These are phyloP conservation scores for Aselliscus stoliczkanus DNA, from an alignment of 2,797 vertebrate genomes.

Conservation along the genomic window DNA sequence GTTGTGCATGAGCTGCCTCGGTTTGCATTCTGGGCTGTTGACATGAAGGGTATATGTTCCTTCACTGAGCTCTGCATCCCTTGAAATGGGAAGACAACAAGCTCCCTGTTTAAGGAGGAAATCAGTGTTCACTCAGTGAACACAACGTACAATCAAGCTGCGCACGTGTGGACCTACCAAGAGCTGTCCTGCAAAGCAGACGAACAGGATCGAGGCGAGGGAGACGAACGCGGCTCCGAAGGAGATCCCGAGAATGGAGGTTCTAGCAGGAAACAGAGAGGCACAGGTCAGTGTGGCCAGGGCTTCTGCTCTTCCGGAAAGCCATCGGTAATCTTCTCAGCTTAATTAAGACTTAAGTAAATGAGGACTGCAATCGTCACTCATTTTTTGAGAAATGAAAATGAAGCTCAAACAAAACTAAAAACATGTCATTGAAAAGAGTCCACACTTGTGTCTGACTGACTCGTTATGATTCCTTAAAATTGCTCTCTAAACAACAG, in stretches of 20 bases:
- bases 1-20: background rate
- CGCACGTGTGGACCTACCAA: constrained; percentile 85
- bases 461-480: background rate
- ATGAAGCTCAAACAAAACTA: background rate
- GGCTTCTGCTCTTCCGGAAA: background rate
- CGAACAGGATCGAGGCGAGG: constrained; percentile 90
- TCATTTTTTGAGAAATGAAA: background rate
- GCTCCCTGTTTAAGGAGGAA: background rate
- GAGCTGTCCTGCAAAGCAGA: constrained; percentile 93
- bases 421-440: fast-evolving
- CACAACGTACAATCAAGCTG: background rate
- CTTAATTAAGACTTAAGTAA: background rate
- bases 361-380: background rate
- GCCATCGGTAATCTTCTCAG: fast-evolving
- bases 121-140: background rate
- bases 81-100: background rate
- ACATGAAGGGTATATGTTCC: too few relatives aligned
- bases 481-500: background rate
- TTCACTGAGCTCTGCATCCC: too few relatives aligned
- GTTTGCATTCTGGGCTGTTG: background rate
- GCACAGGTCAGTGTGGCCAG: background rate
- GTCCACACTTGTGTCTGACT: background rate
- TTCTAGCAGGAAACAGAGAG: constrained; percentile 82
- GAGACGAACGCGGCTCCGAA: constrained; percentile 91
- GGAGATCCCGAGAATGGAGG: constrained; percentile 89